phyloP scores from a whole-genome alignment of 2,888 invertebrate genomes.

The Caenorhabditis sp. region DNA sequence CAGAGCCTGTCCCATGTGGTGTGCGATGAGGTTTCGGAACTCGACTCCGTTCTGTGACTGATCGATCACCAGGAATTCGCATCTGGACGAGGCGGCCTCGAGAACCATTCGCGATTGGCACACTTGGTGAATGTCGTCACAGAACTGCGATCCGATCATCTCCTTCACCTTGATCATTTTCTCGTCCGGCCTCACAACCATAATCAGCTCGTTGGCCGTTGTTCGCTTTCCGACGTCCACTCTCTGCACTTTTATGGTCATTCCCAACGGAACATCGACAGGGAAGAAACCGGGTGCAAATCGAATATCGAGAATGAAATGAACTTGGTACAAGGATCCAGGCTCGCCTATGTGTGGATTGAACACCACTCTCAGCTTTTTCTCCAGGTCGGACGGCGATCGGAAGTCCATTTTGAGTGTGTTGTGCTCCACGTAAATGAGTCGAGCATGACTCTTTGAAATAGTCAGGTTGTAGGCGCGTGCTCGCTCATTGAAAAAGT shows the following conservation, averaged over 20 bases:
- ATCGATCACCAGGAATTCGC: slow-evolving; percentile 58
- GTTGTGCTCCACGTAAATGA: slow-evolving; percentile 32
- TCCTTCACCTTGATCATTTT: slow-evolving; percentile 46
- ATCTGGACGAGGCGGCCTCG: slow-evolving; percentile 15
- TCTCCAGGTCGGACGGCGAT: slow-evolving; percentile 40
- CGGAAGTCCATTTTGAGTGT: slow-evolving; percentile 9
- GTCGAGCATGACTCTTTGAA: not conserved
- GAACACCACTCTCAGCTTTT: slow-evolving; percentile 31
- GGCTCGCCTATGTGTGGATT: slow-evolving; percentile 19
- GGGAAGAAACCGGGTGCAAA: slow-evolving; percentile 14
- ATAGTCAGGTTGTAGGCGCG: slow-evolving; percentile 20
- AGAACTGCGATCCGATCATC: slow-evolving; percentile 50
- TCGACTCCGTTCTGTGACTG: slow-evolving; percentile 11
- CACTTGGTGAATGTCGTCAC: slow-evolving; percentile 33
- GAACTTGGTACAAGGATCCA: slow-evolving; percentile 21
- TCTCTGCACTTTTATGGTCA: slow-evolving; percentile 44
- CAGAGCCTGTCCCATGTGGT: slow-evolving; percentile 14
- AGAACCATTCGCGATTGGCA: slow-evolving; percentile 23
- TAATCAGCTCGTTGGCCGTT: slow-evolving; percentile 41
- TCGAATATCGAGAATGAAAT: slow-evolving; percentile 39
- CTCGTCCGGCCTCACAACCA: slow-evolving; percentile 33
- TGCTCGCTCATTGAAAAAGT: slow-evolving; percentile 50
- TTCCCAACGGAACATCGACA: not conserved
- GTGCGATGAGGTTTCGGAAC: slow-evolving; percentile 1
- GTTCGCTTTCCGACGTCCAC: slow-evolving; percentile 58